Base-by-base conservation (phyloP, 1,140 invertebrate species). In the Philotrypesis tridentata region DNA sequence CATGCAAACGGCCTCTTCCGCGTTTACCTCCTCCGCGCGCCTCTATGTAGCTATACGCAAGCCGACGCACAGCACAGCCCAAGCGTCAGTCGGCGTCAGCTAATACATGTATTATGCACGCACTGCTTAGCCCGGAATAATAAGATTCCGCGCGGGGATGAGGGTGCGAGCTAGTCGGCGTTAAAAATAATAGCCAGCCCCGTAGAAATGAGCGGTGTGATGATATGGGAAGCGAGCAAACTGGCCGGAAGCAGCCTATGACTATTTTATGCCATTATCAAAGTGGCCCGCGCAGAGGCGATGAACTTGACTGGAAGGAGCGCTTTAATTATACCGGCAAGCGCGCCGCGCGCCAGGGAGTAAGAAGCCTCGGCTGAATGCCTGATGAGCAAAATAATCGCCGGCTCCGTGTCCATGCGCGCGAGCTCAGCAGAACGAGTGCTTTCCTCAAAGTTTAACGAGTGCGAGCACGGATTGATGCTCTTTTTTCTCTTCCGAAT, bases 191-290 rank as follows among this genome's bases (percentile, higher is more conserved):
- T 55, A 75, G 60, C n/a, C 2, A n/a, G 48, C 40, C 0, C 21
- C 29, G 43, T n/a, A 48, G 73, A 75, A 63, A 75, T 75, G n/a
- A n/a, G n/a, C n/a, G n/a, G n/a, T n/a, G n/a, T n/a, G n/a, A n/a
- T n/a, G n/a, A n/a, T n/a, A n/a, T n/a, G n/a, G n/a, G n/a, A n/a
- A n/a, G n/a, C n/a, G n/a, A n/a, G n/a, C n/a, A n/a, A n/a, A n/a
- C n/a, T n/a, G n/a, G n/a, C n/a, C n/a, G n/a, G n/a, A n/a, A n/a
- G n/a, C n/a, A 21, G 73, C n/a, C 17, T 63, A 61, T 61, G 40
- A 43, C 74, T 76, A 76, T 76, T 76, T 76, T 76, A 76, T 67
- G 6, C 33, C 74, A 33, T 65, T 76, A 76, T 43, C 33, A 23
- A 67, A 65, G 63, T 67, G 63, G 74, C 14, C 73, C 55, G 33